Conservation (phyloP, 2,888 invertebrate species). For the Andricus curvator region DNA sequence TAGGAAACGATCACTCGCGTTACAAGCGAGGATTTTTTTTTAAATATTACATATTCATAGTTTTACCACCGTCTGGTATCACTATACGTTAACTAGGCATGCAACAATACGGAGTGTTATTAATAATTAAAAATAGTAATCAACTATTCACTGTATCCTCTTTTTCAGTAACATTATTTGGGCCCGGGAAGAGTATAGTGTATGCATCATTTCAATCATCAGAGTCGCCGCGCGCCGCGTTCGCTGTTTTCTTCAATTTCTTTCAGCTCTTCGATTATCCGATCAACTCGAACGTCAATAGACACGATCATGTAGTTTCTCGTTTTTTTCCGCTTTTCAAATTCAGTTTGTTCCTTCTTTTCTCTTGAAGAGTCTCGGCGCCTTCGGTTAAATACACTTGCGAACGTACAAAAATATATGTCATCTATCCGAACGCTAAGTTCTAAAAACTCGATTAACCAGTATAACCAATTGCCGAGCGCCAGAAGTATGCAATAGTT, state of each 20-base stretch:
- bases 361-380: slow-evolving; percentile 43
- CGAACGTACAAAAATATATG: slow-evolving; percentile 78
- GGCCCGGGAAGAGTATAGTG: slow-evolving; percentile 76
- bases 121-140: slow-evolving; percentile 72
- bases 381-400: slow-evolving; percentile 58
- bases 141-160: slow-evolving; percentile 59
- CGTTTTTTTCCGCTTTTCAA: slow-evolving; percentile 45
- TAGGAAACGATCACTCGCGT: slow-evolving; percentile 70
- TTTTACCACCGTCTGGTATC: slow-evolving; percentile 55
- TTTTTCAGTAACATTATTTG: slow-evolving; percentile 72
- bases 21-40: slow-evolving; percentile 64
- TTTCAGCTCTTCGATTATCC: slow-evolving; percentile 33
- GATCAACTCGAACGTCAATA: background rate
- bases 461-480: slow-evolving; percentile 64
- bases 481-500: slow-evolving; percentile 56
- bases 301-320: slow-evolving; percentile 16
- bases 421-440: slow-evolving; percentile 76
- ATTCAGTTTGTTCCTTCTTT: slow-evolving; percentile 43
- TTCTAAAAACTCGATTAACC: slow-evolving; percentile 74
- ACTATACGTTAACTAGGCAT: slow-evolving; percentile 74
- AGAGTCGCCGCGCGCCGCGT: slow-evolving; percentile 63
- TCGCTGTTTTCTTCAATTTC: slow-evolving; percentile 41
- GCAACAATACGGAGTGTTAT: slow-evolving; percentile 74
- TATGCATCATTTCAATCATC: slow-evolving; percentile 62
- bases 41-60: slow-evolving; percentile 56